A percentile compares a stretch with the other conserved stretches of the same genome.
phyloP scores from a whole-genome alignment of 2,888 invertebrate genomes.

The Trissolcus brochymenae region DNA sequence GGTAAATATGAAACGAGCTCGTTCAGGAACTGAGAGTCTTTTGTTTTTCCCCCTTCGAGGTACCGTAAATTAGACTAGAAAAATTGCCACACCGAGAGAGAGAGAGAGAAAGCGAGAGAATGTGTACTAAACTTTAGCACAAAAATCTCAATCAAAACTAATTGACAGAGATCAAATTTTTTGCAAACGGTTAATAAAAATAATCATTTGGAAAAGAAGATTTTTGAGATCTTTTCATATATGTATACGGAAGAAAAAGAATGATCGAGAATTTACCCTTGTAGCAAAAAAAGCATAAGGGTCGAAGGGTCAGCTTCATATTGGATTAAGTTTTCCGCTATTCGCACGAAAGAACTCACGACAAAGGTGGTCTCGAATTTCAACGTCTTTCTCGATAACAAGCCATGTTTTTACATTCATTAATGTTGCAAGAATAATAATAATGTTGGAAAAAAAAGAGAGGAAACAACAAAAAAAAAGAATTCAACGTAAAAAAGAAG shows the following conservation, averaged over 20 bases:
- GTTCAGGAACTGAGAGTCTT: not conserved
- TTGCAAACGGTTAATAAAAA: not conserved
- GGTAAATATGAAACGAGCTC: slow-evolving; percentile 25
- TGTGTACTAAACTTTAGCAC: too few species aligned
- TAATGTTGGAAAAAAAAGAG: not conserved
- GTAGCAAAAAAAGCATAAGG: slow-evolving; percentile 35
- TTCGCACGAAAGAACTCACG: slow-evolving; percentile 60
- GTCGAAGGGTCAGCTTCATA: slow-evolving; percentile 63
- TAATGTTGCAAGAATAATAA: not conserved
- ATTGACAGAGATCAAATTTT: too few species aligned
- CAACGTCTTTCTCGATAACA: slow-evolving; percentile 36
- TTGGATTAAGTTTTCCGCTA: slow-evolving; percentile 65
- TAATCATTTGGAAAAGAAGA: not conserved
- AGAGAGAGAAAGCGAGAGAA: too few species aligned
- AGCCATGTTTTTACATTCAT: slow-evolving; percentile 8
- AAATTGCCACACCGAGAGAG: not conserved
- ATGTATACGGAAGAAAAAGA: slow-evolving; percentile 21
- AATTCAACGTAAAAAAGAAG: too few species aligned
- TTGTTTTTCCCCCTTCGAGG: not conserved
- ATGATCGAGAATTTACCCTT: slow-evolving; percentile 32
- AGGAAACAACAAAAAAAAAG: not conserved
- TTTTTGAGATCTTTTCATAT: not conserved
- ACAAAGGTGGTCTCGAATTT: slow-evolving; percentile 37
- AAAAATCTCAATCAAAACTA: not conserved
- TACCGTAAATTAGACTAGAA: too few species aligned